Evolutionary conservation across 2,113 vertebrate genomes (phyloP), one percentile per base, ranked within the genome.

Genomic region (Aphyosemion australe): DNA sequence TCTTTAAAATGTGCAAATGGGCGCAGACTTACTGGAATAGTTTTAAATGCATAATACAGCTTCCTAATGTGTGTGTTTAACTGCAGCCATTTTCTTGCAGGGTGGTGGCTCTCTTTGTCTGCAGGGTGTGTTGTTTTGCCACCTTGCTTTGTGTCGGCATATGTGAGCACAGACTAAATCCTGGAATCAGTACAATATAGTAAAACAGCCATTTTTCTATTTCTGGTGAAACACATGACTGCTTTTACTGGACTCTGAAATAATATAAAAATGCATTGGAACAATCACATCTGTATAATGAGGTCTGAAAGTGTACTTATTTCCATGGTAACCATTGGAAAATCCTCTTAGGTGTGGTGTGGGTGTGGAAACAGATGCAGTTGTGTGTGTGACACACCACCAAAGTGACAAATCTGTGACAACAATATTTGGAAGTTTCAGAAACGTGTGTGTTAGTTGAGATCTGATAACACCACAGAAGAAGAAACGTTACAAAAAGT

Each of bases 31-130:
- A 42, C 68, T 11, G 39, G 19, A 6, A 60, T 18, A 0, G 11
- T 32, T 45, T 21, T 14, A 1, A 61, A 14, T 20, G 5, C 14
- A 39, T 8, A 7, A 47, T 48, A 19, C 9, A 21, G 2, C 31
- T 37, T 5, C 0, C 13, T 16, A 6, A 37, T 50, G 6, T 64
- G 1, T 51, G 20, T 57, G 49, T 12, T 31, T n/a, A 41, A 43
- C 46, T 9, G 57, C 46, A 72, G 61, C 51, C 42, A 0, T 0
- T 65, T 52, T 31, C n/a, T 13, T 51, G 68, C 49, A 54, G 76
- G 78, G 82, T 76, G 82, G 26, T 84, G 87, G 79, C 79, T 79
- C 1, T 64, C 79, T 82, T 81, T 81, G 16, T 77, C 66, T 82
- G 65, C 0, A 15, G 21, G 42, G 54, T 69, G 65, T 20, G 57